Evolutionary conservation across 2,113 vertebrate species (phyloP).

Genomic region (Syngnathus scovelli): DNA sequence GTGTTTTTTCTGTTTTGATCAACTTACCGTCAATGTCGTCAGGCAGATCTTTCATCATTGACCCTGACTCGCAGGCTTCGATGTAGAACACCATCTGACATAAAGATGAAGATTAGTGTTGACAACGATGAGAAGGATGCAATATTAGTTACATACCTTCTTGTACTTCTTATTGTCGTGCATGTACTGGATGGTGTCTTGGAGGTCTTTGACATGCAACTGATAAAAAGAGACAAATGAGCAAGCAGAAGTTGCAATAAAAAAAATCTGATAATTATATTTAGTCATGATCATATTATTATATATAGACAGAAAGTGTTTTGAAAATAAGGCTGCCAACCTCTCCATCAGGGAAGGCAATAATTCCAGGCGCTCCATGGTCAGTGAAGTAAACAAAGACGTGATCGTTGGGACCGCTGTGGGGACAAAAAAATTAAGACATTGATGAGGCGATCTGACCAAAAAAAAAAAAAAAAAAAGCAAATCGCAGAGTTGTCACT

Average conservation of each 20-base stretch:
- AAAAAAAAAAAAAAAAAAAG: conserved; percentile 1
- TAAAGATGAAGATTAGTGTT: too few species aligned
- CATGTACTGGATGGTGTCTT: conserved; percentile 84
- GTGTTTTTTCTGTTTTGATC: not conserved
- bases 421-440: conserved; percentile 33
- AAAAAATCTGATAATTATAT: too few species aligned
- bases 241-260: not conserved
- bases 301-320: too few species aligned
- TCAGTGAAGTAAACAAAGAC: conserved; percentile 96
- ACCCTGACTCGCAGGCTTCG: conserved; percentile 97
- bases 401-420: conserved; percentile 87
- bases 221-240: conserved; percentile 42
- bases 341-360: conserved; percentile 86
- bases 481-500: conserved; percentile 7
- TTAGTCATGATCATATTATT: too few species aligned
- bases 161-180: conserved; percentile 81
- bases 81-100: conserved; percentile 95
- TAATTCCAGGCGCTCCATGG: conserved; percentile 84
- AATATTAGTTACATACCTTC: conserved; percentile 48
- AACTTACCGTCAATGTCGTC: conserved; percentile 82
- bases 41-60: conserved; percentile 89
- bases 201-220: conserved; percentile 82
- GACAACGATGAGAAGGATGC: not conserved
- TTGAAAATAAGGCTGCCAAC: conserved; percentile 66
- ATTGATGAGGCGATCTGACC: not conserved